A percentile compares a stretch with the other conserved stretches of the same genome.
Evolutionary conservation across 1,140 invertebrate genomes (phyloP).

Genomic region (Drosophila kepulauana): DNA sequence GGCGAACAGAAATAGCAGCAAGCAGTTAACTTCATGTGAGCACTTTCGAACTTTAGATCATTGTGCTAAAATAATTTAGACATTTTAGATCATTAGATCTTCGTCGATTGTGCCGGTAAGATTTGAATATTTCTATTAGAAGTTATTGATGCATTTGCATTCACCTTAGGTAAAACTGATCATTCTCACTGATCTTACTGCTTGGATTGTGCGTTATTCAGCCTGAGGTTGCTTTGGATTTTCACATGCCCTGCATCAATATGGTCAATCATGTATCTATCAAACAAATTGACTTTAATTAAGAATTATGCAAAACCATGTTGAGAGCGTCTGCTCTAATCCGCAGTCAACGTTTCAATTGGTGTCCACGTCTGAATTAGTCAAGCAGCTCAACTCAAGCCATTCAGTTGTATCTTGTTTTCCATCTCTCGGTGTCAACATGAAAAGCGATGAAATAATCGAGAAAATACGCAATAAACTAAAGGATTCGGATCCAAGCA

Average conservation of each 20-base stretch:
- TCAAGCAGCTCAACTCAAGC: constrained; percentile 55
- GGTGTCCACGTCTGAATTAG: constrained; percentile 57
- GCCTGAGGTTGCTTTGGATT: constrained; percentile 39
- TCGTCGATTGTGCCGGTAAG: background rate
- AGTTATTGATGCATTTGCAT: background rate
- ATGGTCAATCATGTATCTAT: constrained; percentile 74
- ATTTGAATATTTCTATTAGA: background rate
- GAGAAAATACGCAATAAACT: constrained; percentile 81
- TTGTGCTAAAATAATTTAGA: no score
- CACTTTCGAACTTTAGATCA: no score
- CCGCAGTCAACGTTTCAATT: constrained; percentile 71
- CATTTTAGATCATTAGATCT: background rate
- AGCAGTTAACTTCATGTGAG: no score
- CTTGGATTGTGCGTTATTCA: background rate
- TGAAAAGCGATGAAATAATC: constrained; percentile 82
- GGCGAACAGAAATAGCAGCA: no score
- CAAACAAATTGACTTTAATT: constrained; percentile 84
- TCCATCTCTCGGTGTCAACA: constrained; percentile 9
- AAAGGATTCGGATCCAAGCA: constrained; percentile 75
- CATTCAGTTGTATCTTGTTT: constrained; percentile 39
- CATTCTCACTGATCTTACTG: background rate
- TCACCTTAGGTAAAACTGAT: background rate
- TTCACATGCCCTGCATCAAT: constrained; percentile 76
- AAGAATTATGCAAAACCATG: constrained; percentile 79
- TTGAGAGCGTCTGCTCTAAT: constrained; percentile 58